Evolutionary conservation across 2,113 vertebrate genomes (phyloP).

Genomic region (Lichenostomus cassidix): DNA sequence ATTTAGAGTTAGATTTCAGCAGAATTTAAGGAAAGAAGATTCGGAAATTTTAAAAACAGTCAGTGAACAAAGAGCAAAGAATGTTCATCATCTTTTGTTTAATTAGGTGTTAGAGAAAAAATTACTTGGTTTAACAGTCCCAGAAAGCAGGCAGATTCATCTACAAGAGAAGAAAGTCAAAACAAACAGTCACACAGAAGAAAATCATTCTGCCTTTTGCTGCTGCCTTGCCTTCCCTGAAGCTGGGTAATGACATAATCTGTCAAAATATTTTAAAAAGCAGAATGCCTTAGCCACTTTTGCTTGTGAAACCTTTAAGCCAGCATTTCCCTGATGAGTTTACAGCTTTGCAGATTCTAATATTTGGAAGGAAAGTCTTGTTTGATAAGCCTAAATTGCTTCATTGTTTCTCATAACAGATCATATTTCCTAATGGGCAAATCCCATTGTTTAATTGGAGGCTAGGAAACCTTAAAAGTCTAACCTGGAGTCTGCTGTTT

Average conservation of each 20-base stretch:
- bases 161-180: neutral
- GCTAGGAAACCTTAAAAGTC: neutral
- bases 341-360: neutral
- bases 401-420: neutral
- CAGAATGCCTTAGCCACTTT: neutral
- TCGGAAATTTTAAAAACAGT: neutral
- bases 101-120: neutral
- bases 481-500: neutral
- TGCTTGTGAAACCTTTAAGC: neutral
- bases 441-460: neutral
- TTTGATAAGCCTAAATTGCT: neutral
- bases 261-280: neutral
- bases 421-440: neutral
- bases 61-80: neutral
- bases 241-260: neutral
- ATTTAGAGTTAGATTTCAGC: neutral
- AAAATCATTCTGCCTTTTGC: neutral
- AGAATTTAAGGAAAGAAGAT: neutral
- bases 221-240: neutral
- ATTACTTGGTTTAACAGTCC: neutral
- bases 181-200: neutral
- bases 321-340: neutral
- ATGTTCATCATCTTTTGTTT: fast-evolving
- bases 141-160: neutral
- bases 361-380: neutral